These are phyloP conservation scores for Toxotes jaculatrix DNA, from an alignment of 2,113 vertebrate species.

Conservation along the genomic window DNA sequence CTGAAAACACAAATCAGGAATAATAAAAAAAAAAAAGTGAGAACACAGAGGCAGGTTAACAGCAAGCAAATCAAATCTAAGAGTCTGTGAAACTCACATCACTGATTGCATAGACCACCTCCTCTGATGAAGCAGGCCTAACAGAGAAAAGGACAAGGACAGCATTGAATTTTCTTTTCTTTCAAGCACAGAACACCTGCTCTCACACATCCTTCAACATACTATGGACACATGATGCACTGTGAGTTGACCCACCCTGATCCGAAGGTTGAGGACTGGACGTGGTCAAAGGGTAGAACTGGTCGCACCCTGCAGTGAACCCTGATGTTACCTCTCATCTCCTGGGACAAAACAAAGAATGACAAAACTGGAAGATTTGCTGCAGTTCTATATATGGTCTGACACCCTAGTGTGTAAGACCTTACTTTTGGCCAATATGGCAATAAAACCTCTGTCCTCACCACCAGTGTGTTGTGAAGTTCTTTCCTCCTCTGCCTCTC, in stretches of 20 bases:
- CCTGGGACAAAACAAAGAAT: slow-evolving; percentile 61
- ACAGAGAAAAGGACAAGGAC: slow-evolving; percentile 9
- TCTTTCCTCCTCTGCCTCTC: slow-evolving; percentile 79
- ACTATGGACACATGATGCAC: background rate
- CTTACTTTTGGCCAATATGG: background rate
- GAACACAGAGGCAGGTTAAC: background rate
- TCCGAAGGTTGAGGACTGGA: slow-evolving; percentile 43
- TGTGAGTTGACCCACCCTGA: slow-evolving; percentile 61
- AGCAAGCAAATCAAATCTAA: background rate
- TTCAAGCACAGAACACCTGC: background rate
- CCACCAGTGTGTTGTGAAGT: slow-evolving; percentile 81
- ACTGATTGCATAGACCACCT: slow-evolving; percentile 77
- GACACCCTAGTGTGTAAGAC: background rate
- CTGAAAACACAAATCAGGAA: slow-evolving; percentile 54
- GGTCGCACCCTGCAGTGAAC: slow-evolving; percentile 84
- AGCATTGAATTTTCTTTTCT: background rate
- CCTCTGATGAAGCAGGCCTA: slow-evolving; percentile 73
- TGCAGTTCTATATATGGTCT: background rate
- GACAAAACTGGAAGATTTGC: background rate
- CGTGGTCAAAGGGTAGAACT: slow-evolving; percentile 75
- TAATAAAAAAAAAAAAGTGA: background rate
- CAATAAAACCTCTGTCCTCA: slow-evolving; percentile 44
- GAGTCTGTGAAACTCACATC: slow-evolving; percentile 71
- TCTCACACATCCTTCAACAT: background rate
- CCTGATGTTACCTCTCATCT: slow-evolving; percentile 83